Evolutionary conservation across 2,113 vertebrate species (phyloP), one percentile per base, ranked within the genome.

Genomic region (Cyrtonyx montezumae): DNA sequence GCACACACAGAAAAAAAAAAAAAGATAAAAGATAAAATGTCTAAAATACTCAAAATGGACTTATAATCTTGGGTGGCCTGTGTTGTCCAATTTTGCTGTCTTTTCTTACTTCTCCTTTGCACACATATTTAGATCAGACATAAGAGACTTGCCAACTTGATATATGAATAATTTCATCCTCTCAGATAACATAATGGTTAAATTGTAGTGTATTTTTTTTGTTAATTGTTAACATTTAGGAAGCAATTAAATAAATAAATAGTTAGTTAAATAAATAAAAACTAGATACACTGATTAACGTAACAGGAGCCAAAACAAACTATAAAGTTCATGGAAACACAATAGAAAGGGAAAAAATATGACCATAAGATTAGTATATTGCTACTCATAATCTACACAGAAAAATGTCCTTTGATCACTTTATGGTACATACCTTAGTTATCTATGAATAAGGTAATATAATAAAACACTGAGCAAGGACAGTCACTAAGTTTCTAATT

Each of bases 341-440:
- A 48, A 85, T 59, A 93, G 68, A 93, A 93, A 93, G 68, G 6
- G 18, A 88, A 84, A 77, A 81, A 84, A 32, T 85, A 77, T 71
- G n/a, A 74, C 63, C 71, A 61, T 75, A 90, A 87, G 94, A 49
- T 79, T 61, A 73, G 70, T 70, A n/a, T 36, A 48, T n/a, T 87
- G 23, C n/a, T 71, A 55, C 28, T 80, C 88, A 88, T 85, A 90
- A 94, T 62, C 84, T 66, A 92, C 32, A 45, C 8, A 53, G 76
- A 71, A 79, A 87, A 73, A 53, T 84, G 88, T 91, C 78, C 90
- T 95, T 97, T 97, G 94, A 96, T 94, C 91, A 61, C n/a, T 95
- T 96, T 96, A 91, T 51, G 20, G 70, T 69, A 91, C 84, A 91
- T 94, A 81, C 42, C 56, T 86, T 78, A 84, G 81, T 77, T 96